These are phyloP conservation scores for Phylloscopus trochiloides DNA, from an alignment of 2,113 vertebrate genomes.

Conservation along the genomic window DNA sequence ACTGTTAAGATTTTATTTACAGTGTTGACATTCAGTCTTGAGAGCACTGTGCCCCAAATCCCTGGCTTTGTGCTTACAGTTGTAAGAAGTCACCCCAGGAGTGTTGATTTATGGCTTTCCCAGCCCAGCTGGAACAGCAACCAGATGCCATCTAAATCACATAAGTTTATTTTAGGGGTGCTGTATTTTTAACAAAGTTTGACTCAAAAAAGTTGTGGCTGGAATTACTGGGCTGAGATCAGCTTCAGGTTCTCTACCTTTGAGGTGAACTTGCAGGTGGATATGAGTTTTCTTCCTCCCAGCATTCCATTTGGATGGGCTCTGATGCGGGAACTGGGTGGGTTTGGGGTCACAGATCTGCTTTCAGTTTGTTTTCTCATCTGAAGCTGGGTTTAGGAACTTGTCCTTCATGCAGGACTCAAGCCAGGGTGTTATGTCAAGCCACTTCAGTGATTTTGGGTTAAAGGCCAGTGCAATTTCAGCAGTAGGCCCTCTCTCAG, in stretches of 20 bases:
- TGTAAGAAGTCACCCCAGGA: not conserved
- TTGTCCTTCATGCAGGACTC: not conserved
- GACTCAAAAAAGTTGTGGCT: not conserved
- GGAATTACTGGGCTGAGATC: not conserved
- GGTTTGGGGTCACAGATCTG: not conserved
- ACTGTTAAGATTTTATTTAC: not conserved
- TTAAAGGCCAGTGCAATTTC: not conserved
- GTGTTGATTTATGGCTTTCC: not conserved
- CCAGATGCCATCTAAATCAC: not conserved
- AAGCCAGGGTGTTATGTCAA: not conserved
- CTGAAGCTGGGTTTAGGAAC: not conserved
- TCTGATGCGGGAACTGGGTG: not conserved
- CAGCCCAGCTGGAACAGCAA: not conserved
- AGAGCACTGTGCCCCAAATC: not conserved
- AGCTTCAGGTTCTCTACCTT: not conserved
- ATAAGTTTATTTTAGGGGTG: not conserved
- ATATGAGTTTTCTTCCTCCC: not conserved
- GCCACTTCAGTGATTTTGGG: not conserved
- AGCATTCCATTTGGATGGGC: not conserved
- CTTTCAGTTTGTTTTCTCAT: not conserved
- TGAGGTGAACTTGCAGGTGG: not conserved
- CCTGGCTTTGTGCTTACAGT: not conserved
- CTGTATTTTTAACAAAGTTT: not conserved
- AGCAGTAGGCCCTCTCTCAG: not conserved
- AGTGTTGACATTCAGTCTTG: not conserved